These are phyloP conservation scores for Brachyptera risi DNA, from an alignment of 2,888 invertebrate species.

Conservation along the genomic window DNA sequence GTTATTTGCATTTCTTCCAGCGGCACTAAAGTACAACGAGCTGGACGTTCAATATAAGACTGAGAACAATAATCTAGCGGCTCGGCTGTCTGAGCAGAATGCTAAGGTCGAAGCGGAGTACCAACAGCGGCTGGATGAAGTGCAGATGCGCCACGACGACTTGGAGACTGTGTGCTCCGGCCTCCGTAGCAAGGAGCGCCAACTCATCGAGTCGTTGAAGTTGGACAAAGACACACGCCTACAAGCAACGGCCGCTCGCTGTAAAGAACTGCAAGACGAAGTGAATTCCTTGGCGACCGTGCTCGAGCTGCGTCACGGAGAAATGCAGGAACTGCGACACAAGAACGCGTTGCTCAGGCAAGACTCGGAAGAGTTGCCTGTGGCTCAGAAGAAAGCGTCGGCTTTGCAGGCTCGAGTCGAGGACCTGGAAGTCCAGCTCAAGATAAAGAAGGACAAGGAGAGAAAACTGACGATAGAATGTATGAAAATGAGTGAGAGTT, in stretches of 20 bases:
- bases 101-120: slow-evolving; percentile 39
- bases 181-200: slow-evolving; percentile 41
- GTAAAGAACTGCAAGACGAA: slow-evolving; percentile 58
- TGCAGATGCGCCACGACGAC: slow-evolving; percentile 1
- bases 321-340: slow-evolving; percentile 72
- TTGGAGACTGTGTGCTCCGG: slow-evolving; percentile 42
- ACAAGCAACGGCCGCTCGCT: slow-evolving; percentile 30
- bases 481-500: slow-evolving; percentile 62
- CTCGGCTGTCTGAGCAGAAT: slow-evolving; percentile 1
- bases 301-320: slow-evolving; percentile 81
- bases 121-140: slow-evolving; percentile 32
- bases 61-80: too few species aligned
- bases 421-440: slow-evolving; percentile 73
- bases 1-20: too few species aligned
- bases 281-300: slow-evolving; percentile 82
- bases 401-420: slow-evolving; percentile 78
- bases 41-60: too few species aligned
- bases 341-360: slow-evolving; percentile 64
- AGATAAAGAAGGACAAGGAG: slow-evolving; percentile 66
- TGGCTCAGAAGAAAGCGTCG: slow-evolving; percentile 68
- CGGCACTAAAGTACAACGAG: too few species aligned
- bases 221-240: slow-evolving; percentile 42
- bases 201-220: slow-evolving; percentile 43
- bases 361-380: slow-evolving; percentile 70
- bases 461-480: slow-evolving; percentile 65